These are phyloP conservation scores for Ranitomeya imitator DNA, from an alignment of 2,113 vertebrate species.

Conservation along the genomic window DNA sequence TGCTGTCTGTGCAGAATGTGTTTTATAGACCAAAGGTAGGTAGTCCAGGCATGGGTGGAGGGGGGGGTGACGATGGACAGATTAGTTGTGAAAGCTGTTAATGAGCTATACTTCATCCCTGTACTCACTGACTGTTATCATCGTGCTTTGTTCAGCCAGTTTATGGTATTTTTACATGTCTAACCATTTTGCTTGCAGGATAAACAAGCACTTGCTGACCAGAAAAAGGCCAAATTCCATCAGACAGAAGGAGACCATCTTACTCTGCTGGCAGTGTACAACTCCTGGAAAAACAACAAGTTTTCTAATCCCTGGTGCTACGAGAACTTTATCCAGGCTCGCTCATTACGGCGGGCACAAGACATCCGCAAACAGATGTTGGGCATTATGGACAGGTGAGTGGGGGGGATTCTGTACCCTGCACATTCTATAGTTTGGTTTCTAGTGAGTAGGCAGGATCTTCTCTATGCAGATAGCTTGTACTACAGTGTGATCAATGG, in stretches of 20 bases:
- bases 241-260: slow-evolving; percentile 97
- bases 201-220: slow-evolving; percentile 96
- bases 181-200: slow-evolving; percentile 71
- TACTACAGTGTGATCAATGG: background rate
- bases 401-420: too few species aligned
- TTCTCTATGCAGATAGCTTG: background rate
- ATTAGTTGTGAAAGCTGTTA: too few species aligned
- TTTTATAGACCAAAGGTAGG: slow-evolving; percentile 96
- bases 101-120: too few species aligned
- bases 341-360: slow-evolving; percentile 90
- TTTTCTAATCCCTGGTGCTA: slow-evolving; percentile 99
- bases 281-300: slow-evolving; percentile 99
- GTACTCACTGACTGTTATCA: too few species aligned
- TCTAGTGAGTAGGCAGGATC: too few species aligned
- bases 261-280: slow-evolving; percentile 96
- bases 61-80: too few species aligned
- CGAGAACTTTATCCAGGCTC: slow-evolving; percentile 97
- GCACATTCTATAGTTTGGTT: too few species aligned
- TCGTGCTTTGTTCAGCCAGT: too few species aligned
- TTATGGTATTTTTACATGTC: background rate
- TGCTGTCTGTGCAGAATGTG: slow-evolving; percentile 97
- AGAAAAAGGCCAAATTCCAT: slow-evolving; percentile 99
- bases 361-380: slow-evolving; percentile 99
- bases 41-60: background rate
- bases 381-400: slow-evolving; percentile 96